phyloP scores from a whole-genome alignment of 1,140 invertebrate species.

The Harpegnathos saltator region DNA sequence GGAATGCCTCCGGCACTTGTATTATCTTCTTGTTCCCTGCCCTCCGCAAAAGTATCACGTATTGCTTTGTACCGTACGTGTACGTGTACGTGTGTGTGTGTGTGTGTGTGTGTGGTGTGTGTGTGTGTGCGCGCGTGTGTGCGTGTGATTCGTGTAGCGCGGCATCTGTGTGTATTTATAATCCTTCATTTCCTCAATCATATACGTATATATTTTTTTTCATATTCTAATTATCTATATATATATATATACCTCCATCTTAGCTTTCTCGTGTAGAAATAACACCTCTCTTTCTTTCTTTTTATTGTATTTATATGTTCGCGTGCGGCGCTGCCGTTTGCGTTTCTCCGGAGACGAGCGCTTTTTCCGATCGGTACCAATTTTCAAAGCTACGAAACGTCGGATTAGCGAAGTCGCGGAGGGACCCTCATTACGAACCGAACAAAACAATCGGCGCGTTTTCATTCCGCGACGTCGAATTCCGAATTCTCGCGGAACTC shows the following conservation, averaged over 20 bases:
- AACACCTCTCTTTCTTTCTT: constrained; percentile 76
- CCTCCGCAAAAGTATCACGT: constrained; percentile 77
- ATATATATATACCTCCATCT: constrained; percentile 80
- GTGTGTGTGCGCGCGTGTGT: background rate
- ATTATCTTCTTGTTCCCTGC: constrained; percentile 68
- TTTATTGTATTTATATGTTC: constrained; percentile 78
- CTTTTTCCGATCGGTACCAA: constrained; percentile 39
- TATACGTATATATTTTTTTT: constrained; percentile 75
- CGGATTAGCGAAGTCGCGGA: background rate
- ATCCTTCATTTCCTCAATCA: constrained; percentile 71
- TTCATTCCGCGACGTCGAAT: no score
- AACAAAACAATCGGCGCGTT: background rate
- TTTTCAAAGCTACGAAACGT: constrained; percentile 20
- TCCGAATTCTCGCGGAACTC: no score
- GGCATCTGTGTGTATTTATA: constrained; percentile 43
- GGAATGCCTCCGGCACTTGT: constrained; percentile 79
- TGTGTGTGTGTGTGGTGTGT: background rate
- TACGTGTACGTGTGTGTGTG: background rate
- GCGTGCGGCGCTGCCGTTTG: constrained; percentile 71
- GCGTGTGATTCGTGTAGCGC: no score
- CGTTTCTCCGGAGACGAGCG: constrained; percentile 57
- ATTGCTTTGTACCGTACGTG: constrained; percentile 68
- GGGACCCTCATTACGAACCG: background rate
- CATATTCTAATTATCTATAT: constrained; percentile 78
- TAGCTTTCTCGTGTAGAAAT: constrained; percentile 82